Evolutionary conservation across 2,113 vertebrate genomes (phyloP), one percentile per base, ranked within the genome.

Genomic region (Neoarius graeffei): DNA sequence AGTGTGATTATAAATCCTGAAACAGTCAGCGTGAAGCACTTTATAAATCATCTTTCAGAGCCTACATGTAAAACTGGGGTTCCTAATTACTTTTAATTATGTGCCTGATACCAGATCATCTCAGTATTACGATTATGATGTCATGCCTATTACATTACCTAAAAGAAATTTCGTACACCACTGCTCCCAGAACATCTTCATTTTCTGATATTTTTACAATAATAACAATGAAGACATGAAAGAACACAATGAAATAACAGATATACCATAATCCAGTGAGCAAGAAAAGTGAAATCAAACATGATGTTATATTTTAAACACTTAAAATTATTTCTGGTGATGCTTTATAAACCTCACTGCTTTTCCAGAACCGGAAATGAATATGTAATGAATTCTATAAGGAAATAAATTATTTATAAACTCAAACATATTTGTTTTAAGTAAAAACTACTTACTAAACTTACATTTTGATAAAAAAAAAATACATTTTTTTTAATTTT

Each of bases 1-100:
- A 54, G 76, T 19, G 48, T 50, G 35, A 5, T 23, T 15, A 86
- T 79, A 52, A 80, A 86, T 80, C n/a, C 60, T 79, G 62, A 54
- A 80, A 25, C 20, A 13, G 9, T 56, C n/a, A 8, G n/a, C 14
- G 52, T 84, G 64, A 10, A 66, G 30, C 62, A 20, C 50, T 86
- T 66, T 5, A 73, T 62, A 77, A 76, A 52, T 54, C 42, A 86
- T 8, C 15, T 20, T 6, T 54, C 25, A 25, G 15, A 59, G 76
- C 50, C 77, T 27, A 27, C 17, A 57, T 79, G 67, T 52, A 52
- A 14, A 79, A 23, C 60, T 23, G n/a, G 7, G 59, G n/a, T 23
- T 57, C 27, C 23, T 56, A 85, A 35, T 57, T 57, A 2, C 35
- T 30, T 11, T 71, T 25, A 7, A 57, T 30, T 30, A 25, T 7